Base-by-base conservation (phyloP, 2,888 invertebrate species). In the Arenicola marina region DNA sequence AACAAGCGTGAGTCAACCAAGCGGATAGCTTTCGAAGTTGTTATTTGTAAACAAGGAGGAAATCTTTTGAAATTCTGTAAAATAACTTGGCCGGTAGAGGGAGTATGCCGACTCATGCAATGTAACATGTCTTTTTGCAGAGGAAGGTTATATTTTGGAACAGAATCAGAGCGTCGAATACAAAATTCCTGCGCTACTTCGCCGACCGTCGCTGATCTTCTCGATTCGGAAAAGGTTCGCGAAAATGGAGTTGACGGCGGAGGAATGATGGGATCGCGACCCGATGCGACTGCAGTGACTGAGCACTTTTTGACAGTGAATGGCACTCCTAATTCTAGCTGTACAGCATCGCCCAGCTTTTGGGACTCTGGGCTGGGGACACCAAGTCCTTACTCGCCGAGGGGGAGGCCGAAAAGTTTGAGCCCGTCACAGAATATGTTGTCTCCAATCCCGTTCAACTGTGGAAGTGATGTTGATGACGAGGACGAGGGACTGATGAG, bases 311-410 rank as follows among this genome's bases (percentile, higher is more conserved):
- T 24, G 48, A 24, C 7, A 21, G 48, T 48, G 48, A 24, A 48
- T 48, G 11, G 15, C 15, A 24, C 11, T 11, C 24, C 48, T 21
- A 48, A 7, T 48, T 48, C 26, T 48, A 18, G 38, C 38, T 38
- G 18, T 18, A 15, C 38, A 18, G 38, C 11, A 15, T 38, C 15
- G 48, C 24, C 53, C 7, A 32, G 24, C 15, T 53, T 53, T 28
- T 65, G 65, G 65, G 65, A 65, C 46, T 65, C 65, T 2, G 61
- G 61, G n/a, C 34, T 65, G 4, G 59, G 61, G 1, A 65, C 53
- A 28, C 65, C 65, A 4, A 62, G 58, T 3, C 57, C 65, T 3
- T 57, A 58, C 26, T 60, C 56, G n/a, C 51, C 51, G 34, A 53
- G 61, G 18, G n/a, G 32, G 4, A 62, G 44, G 38, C 43, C 45